These are phyloP conservation scores for Periparus ater DNA, from an alignment of 2,797 vertebrate species.

Conservation along the genomic window DNA sequence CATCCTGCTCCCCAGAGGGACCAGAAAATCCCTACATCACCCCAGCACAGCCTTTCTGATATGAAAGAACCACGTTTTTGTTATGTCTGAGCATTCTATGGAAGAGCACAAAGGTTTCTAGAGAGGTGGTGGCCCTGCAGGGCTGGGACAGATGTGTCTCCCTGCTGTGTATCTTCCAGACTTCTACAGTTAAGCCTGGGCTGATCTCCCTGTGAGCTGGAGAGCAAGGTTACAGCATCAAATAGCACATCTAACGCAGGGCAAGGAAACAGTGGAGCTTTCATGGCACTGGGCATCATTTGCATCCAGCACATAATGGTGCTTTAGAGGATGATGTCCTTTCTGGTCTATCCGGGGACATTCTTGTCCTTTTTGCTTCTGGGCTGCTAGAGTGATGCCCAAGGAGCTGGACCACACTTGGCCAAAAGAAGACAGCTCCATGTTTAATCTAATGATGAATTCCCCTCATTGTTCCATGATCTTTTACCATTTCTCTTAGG, in stretches of 20 bases:
- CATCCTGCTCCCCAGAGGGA: neutral
- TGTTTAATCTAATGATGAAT: constrained; percentile 57
- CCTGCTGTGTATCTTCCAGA: neutral
- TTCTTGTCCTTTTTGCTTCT: constrained; percentile 58
- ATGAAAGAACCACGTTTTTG: neutral
- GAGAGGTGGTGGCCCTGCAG: neutral
- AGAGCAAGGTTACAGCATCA: constrained; percentile 47
- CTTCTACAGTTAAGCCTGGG: neutral
- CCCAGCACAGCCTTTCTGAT: neutral
- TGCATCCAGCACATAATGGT: constrained; percentile 39
- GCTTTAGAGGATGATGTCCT: constrained; percentile 10
- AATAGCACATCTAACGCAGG: neutral
- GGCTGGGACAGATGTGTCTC: neutral
- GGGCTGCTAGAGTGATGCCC: neutral
- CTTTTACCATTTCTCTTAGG: neutral
- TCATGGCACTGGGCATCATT: constrained; percentile 28
- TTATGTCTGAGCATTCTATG: neutral
- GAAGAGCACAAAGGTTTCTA: neutral
- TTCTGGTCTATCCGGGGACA: neutral
- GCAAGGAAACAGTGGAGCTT: constrained; percentile 48
- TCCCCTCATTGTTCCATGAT: constrained; percentile 42
- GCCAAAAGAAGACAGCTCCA: neutral
- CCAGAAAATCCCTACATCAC: neutral
- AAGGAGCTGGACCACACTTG: constrained; percentile 10
- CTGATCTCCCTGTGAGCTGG: neutral